phyloP scores from a whole-genome alignment of 2,797 vertebrate species.

The Brotula barbata region DNA sequence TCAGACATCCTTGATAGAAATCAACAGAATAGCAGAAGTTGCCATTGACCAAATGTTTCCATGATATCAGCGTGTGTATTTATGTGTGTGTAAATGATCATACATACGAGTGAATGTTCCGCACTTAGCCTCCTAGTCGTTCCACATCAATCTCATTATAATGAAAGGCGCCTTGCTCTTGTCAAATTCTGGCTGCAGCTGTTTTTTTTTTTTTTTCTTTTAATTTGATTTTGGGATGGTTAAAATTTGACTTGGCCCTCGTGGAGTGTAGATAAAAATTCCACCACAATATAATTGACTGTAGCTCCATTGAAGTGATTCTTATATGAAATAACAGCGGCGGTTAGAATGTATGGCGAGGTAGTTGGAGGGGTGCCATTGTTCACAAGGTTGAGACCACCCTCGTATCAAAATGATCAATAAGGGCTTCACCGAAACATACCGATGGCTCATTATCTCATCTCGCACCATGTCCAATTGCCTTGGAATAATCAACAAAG shows the following conservation, averaged over 20 bases:
- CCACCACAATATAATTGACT: conserved; percentile 48
- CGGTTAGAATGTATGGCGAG: conserved; percentile 21
- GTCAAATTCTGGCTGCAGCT: conserved; percentile 61
- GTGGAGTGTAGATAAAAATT: conserved; percentile 53
- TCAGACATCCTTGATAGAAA: conserved; percentile 62
- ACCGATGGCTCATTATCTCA: conserved; percentile 48
- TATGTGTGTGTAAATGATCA: conserved; percentile 56
- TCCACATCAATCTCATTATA: conserved; percentile 74
- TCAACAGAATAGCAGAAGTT: conserved; percentile 50
- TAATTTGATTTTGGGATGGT: conserved; percentile 73
- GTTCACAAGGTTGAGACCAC: conserved; percentile 51
- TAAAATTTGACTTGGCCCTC: conserved; percentile 60
- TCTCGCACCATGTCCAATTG: conserved; percentile 49
- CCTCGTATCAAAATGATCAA: conserved; percentile 49
- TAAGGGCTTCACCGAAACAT: conserved; percentile 47
- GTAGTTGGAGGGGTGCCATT: conserved; percentile 1
- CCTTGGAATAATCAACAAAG: conserved; percentile 51
- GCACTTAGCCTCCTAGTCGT: conserved; percentile 64
- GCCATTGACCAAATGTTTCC: conserved; percentile 68
- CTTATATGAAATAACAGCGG: conserved; percentile 50
- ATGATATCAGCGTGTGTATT: conserved; percentile 71
- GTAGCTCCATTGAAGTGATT: conserved; percentile 42
- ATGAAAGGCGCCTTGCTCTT: conserved; percentile 72
- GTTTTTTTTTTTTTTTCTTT: conserved; percentile 52
- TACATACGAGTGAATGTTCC: conserved; percentile 65